Evolutionary conservation across 64 coral and sea anemone genomes (phyloP).

Genomic region (Dendronephthya gigantea): DNA sequence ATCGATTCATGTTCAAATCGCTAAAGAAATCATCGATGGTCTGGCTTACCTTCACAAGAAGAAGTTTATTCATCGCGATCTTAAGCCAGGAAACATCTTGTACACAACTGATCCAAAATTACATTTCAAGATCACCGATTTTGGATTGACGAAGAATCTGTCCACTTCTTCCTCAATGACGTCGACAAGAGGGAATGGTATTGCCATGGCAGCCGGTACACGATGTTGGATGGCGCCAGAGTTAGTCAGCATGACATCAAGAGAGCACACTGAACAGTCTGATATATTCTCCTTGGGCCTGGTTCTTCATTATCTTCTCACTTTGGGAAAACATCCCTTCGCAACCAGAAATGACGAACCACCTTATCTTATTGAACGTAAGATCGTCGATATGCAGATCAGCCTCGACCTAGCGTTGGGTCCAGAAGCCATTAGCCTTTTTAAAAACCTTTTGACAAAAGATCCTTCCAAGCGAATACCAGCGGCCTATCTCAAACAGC

Average conservation of each 20-base stretch:
- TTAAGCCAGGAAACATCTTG: too few species aligned
- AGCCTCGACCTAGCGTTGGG: neutral
- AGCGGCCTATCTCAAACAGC: neutral
- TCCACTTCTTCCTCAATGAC: too few species aligned
- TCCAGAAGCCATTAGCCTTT: constrained; percentile 7
- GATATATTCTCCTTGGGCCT: too few species aligned
- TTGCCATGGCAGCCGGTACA: too few species aligned
- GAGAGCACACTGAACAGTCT: too few species aligned
- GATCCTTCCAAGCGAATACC: neutral
- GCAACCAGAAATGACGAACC: neutral
- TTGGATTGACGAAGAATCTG: too few species aligned
- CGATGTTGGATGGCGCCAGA: too few species aligned
- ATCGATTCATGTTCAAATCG: neutral
- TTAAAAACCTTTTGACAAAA: neutral
- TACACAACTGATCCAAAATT: too few species aligned
- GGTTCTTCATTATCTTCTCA: too few species aligned
- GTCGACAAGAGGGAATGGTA: too few species aligned
- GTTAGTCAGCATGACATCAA: too few species aligned
- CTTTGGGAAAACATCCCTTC: neutral
- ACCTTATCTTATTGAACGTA: neutral
- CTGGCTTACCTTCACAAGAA: constrained; percentile 2
- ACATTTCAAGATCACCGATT: too few species aligned
- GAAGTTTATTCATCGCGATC: constrained; percentile 16
- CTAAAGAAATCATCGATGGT: neutral
- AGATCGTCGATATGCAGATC: neutral